Percentiles rank a stretch among this genome's conserved stretches.
These are phyloP conservation scores for Tenthredo distinguenda DNA, from an alignment of 2,888 invertebrate genomes.

Conservation along the genomic window DNA sequence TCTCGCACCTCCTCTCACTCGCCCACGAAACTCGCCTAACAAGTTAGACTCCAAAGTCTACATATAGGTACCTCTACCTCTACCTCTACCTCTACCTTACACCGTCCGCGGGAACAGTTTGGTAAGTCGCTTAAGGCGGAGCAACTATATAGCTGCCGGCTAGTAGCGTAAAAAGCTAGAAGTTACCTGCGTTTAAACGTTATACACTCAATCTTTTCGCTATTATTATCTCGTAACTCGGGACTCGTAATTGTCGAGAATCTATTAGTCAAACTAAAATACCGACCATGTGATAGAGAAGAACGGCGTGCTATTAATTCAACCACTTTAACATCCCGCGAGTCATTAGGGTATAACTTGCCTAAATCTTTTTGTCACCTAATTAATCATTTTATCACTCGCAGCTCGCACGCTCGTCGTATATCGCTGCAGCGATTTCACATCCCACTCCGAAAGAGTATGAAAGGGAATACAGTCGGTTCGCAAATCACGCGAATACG, in stretches of 20 bases:
- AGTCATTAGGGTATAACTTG: conserved; percentile 21
- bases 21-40: conserved; percentile 35
- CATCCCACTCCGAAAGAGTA: neutral
- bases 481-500: neutral
- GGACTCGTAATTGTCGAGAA: conserved; percentile 14
- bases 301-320: conserved; percentile 27
- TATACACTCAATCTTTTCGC: conserved; percentile 39
- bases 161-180: conserved; percentile 4
- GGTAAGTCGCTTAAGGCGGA: conserved; percentile 36
- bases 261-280: neutral
- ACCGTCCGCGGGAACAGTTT: conserved; percentile 16
- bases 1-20: conserved; percentile 49
- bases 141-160: conserved; percentile 12
- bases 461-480: neutral
- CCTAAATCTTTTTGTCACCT: conserved; percentile 25
- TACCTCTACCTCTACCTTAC: neutral
- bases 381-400: conserved; percentile 44
- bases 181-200: conserved; percentile 18
- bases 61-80: neutral
- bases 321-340: neutral
- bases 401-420: neutral
- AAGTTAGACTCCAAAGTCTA: conserved; percentile 32
- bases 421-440: neutral
- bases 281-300: neutral
- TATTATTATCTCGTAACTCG: conserved; percentile 26